Percentiles rank a stretch among this genome's conserved stretches.
phyloP scores from a whole-genome alignment of 2,888 invertebrate genomes.

The Chrysotoxum bicinctum region DNA sequence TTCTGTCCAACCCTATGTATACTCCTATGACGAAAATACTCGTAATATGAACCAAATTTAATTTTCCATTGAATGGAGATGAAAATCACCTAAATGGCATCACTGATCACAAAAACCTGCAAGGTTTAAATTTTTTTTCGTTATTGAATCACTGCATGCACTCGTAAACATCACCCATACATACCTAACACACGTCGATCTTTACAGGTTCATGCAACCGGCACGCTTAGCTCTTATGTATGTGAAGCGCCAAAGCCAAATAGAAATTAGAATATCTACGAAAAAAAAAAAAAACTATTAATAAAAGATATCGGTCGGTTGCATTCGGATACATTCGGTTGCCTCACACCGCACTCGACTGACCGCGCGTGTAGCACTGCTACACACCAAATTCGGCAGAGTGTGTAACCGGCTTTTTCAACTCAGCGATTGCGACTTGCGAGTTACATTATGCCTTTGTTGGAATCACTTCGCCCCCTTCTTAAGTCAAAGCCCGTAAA shows the following conservation, averaged over 20 bases:
- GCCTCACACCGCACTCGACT: conserved; percentile 82
- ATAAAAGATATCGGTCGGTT: conserved; percentile 79
- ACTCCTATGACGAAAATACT: neutral
- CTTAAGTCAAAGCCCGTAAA: neutral
- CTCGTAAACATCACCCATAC: neutral
- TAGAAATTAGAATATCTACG: conserved; percentile 71
- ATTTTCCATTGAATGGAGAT: conserved; percentile 38
- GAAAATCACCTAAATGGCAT: conserved; percentile 59
- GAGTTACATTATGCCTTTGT: conserved; percentile 51
- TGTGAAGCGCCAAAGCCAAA: conserved; percentile 60
- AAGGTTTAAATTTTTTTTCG: conserved; percentile 11
- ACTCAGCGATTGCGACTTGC: conserved; percentile 52
- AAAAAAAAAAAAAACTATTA: conserved; percentile 60
- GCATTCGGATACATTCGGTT: conserved; percentile 82
- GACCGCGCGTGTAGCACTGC: conserved; percentile 80
- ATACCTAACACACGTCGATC: conserved; percentile 53
- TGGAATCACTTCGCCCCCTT: neutral
- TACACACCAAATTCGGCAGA: conserved; percentile 72
- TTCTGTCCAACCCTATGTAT: neutral
- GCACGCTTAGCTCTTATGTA: conserved; percentile 52
- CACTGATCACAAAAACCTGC: conserved; percentile 54
- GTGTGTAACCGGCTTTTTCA: conserved; percentile 73
- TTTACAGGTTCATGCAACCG: conserved; percentile 68
- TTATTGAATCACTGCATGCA: conserved; percentile 9
- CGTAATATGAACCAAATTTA: conserved; percentile 36